Conservation (phyloP, 2,113 vertebrate genomes). For the Eidolon helvum region DNA sequence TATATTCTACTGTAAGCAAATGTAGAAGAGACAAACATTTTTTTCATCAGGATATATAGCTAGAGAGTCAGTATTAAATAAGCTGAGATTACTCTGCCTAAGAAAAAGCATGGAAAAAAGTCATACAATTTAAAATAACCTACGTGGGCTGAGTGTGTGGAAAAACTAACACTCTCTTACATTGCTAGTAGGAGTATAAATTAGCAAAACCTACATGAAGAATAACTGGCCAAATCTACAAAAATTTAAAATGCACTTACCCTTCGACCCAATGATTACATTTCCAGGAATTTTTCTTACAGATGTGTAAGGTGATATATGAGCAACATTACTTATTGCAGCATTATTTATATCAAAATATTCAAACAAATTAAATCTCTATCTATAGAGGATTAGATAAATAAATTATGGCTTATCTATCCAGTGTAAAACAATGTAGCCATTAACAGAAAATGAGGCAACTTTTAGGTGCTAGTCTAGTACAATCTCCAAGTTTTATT, state of each 20-base stretch:
- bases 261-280: not conserved
- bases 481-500: not conserved
- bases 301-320: not conserved
- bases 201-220: not conserved
- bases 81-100: not conserved
- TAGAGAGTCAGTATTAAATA: not conserved
- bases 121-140: not conserved
- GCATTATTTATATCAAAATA: not conserved
- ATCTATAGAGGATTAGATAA: not conserved
- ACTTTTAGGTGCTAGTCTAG: not conserved
- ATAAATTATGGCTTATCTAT: not conserved
- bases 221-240: not conserved
- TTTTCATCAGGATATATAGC: not conserved
- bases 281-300: not conserved
- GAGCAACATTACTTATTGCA: not conserved
- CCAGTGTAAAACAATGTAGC: not conserved
- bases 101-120: not conserved
- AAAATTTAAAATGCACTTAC: not conserved
- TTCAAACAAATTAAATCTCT: not conserved
- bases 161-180: not conserved
- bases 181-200: not conserved
- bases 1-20: not conserved
- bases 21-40: not conserved
- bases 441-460: not conserved
- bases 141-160: not conserved